Conservation (phyloP, 2,888 invertebrate species). For the Megastigmus dorsalis region DNA sequence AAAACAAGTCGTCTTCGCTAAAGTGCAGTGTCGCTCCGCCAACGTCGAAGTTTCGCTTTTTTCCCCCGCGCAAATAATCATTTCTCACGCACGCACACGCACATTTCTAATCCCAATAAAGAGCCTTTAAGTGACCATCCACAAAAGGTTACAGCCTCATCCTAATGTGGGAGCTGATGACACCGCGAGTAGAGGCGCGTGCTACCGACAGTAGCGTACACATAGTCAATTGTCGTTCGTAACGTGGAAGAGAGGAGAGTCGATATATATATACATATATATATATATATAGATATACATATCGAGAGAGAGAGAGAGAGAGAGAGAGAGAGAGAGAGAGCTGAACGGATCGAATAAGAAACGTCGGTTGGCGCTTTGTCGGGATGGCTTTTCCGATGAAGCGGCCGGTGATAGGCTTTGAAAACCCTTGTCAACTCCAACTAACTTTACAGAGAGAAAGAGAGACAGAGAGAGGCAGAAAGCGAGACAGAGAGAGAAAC, state of each 20-base stretch:
- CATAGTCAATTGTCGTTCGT: background rate
- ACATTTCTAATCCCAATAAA: too few relatives aligned
- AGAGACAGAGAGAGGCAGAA: conserved; percentile 1
- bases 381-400: conserved; percentile 25
- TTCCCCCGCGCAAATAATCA: too few relatives aligned
- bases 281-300: too few relatives aligned
- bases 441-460: conserved; percentile 34
- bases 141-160: background rate
- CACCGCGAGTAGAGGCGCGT: too few relatives aligned
- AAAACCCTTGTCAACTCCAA: conserved; percentile 55
- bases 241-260: background rate
- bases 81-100: too few relatives aligned
- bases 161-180: background rate
- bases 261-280: too few relatives aligned
- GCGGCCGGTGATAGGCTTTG: conserved; percentile 45
- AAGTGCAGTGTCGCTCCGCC: too few relatives aligned
- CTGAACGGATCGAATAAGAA: background rate
- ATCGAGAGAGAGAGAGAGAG: background rate
- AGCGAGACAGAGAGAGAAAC: conserved; percentile 6
- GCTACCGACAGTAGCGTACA: background rate
- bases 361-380: background rate
- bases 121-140: background rate
- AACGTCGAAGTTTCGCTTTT: too few relatives aligned
- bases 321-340: background rate
- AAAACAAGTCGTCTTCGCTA: too few relatives aligned